Conservation (phyloP, 2,888 invertebrate genomes). For the Glyphotaelius pellucidus region DNA sequence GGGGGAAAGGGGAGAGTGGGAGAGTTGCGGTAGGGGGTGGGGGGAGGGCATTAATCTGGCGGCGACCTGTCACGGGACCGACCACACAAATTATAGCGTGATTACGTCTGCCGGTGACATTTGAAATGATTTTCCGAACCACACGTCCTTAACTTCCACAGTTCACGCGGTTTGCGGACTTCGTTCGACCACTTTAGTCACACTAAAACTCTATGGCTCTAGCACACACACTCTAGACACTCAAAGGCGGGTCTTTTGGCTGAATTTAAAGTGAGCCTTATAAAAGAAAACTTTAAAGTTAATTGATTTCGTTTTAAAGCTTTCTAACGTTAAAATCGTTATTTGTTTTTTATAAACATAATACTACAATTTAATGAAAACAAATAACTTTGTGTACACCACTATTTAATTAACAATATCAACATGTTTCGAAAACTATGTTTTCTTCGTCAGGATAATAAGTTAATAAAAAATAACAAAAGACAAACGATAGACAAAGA, state of each 20-base stretch:
- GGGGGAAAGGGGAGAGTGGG: neutral
- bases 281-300: neutral
- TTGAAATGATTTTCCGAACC: slow-evolving; percentile 12
- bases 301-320: neutral
- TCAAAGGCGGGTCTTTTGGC: neutral
- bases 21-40: no score
- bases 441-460: no score
- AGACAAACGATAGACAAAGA: no score
- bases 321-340: neutral
- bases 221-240: neutral
- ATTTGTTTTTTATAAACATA: no score
- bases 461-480: no score
- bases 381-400: no score
- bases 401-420: no score
- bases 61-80: neutral
- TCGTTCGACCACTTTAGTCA: neutral
- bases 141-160: neutral
- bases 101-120: slow-evolving; percentile 16
- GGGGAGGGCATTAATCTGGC: slow-evolving; percentile 13
- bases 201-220: neutral
- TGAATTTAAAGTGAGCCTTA: neutral
- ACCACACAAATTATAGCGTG: slow-evolving; percentile 19
- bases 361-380: no score
- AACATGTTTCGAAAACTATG: no score
- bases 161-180: neutral